Evolutionary conservation across 2,113 vertebrate species (phyloP), one percentile per base, ranked within the genome.

Genomic region (Grammomys surdaster): DNA sequence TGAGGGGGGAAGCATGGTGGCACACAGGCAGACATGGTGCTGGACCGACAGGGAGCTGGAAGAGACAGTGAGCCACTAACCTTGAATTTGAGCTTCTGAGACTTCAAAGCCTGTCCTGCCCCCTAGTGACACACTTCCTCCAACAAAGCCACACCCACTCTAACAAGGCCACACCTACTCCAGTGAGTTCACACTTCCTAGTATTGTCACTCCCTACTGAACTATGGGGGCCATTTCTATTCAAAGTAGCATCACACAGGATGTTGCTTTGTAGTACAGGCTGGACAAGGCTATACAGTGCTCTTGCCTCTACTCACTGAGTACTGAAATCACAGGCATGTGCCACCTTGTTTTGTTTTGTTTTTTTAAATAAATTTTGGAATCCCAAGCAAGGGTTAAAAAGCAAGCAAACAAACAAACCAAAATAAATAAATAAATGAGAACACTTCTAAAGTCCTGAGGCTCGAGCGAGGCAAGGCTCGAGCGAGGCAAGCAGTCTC

Each of bases 311-410:
- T 36, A 56, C 36, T 51, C 31, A n/a, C 33, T 17, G 48, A 56
- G 63, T 36, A 11, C 28, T 48, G 36, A 67, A 36, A 28, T 17
- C 10, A 28, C 4, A 73, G 51, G 22, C 51, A 73, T 40, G 22
- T 28, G 31, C 24, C 20, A 28, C 33, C 46, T 70, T 70, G 85
- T 65, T 28, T 48, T 69, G 65, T 69, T 69, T 56, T 81, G 78
- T 48, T 14, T 40, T 40, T 40, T 40, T 72, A 69, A 70, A 78
- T 9, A 69, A 33, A 75, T 40, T 65, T 51, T 63, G 7, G 40
- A n/a, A 78, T 86, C 76, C 82, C 58, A 95, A 14, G 33, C 7
- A 28, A 8, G n/a, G n/a, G 67, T 80, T 86, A 86, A 94, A 94
- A 92, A 75, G 70, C 19, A 58, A 69, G 70, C 40, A 24, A 26